These are phyloP conservation scores for Centropus bengalensis DNA, from an alignment of 2,113 vertebrate genomes.

Conservation along the genomic window DNA sequence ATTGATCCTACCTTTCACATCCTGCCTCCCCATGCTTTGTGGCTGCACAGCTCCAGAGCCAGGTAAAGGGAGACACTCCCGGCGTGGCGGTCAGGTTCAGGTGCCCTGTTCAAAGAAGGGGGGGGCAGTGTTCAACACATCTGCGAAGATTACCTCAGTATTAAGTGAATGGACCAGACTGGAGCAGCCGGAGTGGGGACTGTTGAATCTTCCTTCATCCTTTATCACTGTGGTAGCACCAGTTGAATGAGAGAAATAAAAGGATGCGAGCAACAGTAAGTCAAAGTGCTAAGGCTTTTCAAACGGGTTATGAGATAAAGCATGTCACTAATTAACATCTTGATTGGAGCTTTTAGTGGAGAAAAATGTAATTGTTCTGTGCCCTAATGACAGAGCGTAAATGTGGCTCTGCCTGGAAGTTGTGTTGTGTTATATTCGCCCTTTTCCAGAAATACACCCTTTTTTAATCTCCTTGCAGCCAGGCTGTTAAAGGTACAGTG, in stretches of 20 bases:
- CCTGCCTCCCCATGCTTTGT: conserved; percentile 34
- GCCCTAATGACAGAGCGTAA: conserved; percentile 19
- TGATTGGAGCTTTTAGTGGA: conserved; percentile 30
- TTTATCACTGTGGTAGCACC: conserved; percentile 78
- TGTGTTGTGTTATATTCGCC: neutral
- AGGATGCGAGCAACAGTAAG: conserved; percentile 93
- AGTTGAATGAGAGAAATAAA: conserved; percentile 86
- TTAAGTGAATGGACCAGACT: conserved; percentile 71
- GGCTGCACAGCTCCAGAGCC: conserved; percentile 29
- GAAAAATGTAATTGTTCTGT: conserved; percentile 40
- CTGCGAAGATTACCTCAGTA: conserved; percentile 56
- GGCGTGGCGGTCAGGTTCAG: conserved; percentile 21
- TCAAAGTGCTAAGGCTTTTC: conserved; percentile 71
- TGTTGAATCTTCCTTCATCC: conserved; percentile 67
- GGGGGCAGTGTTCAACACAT: conserved; percentile 40
- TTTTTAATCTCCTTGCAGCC: conserved; percentile 10
- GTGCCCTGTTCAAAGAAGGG: conserved; percentile 42
- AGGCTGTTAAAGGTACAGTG: conserved; percentile 50
- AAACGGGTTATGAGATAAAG: conserved; percentile 44
- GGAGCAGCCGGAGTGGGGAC: conserved; percentile 72
- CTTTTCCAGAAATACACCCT: conserved; percentile 40
- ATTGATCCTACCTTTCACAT: conserved; percentile 71
- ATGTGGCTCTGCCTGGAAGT: conserved; percentile 45
- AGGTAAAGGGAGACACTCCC: conserved; percentile 16
- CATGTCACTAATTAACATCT: conserved; percentile 52